A percentile compares a stretch with the other conserved stretches of the same genome.
Evolutionary conservation across 2,113 vertebrate genomes (phyloP).

Genomic region (Colius striatus): DNA sequence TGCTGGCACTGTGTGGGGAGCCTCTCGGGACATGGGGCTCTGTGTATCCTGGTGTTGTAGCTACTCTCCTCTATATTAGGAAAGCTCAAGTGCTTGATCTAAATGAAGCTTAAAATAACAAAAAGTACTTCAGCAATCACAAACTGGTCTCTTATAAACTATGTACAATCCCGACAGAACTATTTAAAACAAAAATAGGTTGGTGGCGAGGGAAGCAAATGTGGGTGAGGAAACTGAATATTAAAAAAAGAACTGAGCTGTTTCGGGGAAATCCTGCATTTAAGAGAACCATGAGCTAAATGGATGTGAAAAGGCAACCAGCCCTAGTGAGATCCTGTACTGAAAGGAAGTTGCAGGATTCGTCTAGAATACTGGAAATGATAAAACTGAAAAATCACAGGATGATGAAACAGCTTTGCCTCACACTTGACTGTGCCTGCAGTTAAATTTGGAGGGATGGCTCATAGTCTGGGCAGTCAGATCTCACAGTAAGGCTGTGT

Average conservation of each 20-base stretch:
- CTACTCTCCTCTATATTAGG: not conserved
- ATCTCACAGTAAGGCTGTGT: conserved; percentile 47
- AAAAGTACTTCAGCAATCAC: not conserved
- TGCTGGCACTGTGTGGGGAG: not conserved
- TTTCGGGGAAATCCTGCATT: conserved; percentile 32
- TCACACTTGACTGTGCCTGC: conserved; percentile 30
- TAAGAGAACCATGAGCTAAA: not conserved
- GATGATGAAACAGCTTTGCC: conserved; percentile 44
- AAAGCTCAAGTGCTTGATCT: not conserved
- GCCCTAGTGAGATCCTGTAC: not conserved
- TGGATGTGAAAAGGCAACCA: not conserved
- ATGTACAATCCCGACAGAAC: not conserved
- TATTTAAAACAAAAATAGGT: not conserved
- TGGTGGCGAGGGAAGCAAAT: not conserved
- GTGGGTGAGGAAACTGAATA: not conserved
- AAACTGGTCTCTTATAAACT: not conserved
- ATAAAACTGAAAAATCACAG: conserved; percentile 25
- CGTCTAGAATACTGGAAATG: not conserved
- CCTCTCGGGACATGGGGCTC: not conserved
- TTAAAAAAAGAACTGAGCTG: not conserved
- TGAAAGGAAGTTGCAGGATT: conserved; percentile 39
- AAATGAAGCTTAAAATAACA: conserved; percentile 29
- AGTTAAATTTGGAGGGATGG: conserved; percentile 64
- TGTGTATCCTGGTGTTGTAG: not conserved
- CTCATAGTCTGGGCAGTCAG: conserved; percentile 67